phyloP scores from a whole-genome alignment of 2,113 vertebrate genomes.

The Rhinopomastus cyanomelas region DNA sequence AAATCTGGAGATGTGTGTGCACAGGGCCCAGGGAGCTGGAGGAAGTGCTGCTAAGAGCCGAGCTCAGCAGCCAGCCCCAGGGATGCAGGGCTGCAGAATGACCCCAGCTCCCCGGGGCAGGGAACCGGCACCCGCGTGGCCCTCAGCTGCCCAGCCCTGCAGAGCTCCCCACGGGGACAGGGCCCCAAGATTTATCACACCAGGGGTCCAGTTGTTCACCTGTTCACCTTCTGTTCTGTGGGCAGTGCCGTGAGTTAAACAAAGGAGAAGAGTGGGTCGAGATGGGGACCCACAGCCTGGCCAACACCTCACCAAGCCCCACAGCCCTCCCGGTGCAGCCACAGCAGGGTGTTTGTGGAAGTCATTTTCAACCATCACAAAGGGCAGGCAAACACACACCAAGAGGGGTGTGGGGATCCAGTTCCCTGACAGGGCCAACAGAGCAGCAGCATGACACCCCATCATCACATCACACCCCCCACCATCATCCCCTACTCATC shows the following conservation, averaged over 20 bases:
- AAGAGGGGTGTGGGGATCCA: accelerated
- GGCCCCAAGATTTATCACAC: accelerated
- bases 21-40: accelerated
- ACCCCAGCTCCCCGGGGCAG: accelerated
- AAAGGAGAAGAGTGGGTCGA: accelerated
- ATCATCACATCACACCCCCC: too few species aligned
- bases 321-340: accelerated
- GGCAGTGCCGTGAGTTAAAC: accelerated
- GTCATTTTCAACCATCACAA: accelerated
- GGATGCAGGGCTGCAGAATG: accelerated
- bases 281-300: accelerated
- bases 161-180: accelerated
- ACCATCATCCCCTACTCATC: too few species aligned
- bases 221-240: accelerated
- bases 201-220: accelerated
- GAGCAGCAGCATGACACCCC: too few species aligned
- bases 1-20: neutral
- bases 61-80: neutral
- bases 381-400: accelerated
- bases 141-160: accelerated
- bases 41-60: neutral
- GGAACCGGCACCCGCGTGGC: neutral
- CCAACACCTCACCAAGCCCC: neutral
- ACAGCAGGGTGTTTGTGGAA: accelerated
- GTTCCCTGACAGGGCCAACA: too few species aligned